Base-by-base conservation (phyloP, 2,797 vertebrate genomes). In the Myotis findleyi region DNA sequence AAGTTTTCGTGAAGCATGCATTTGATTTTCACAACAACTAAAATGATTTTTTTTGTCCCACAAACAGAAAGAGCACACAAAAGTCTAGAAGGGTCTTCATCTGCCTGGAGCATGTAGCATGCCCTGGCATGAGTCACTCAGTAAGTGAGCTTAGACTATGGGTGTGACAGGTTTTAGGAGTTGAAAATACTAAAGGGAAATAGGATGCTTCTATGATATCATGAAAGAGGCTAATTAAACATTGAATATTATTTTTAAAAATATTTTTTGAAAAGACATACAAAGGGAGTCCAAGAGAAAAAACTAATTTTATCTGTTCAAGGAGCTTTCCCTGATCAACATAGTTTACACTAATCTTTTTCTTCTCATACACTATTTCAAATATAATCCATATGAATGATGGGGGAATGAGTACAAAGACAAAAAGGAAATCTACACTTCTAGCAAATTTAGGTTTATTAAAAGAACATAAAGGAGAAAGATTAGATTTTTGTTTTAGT, bases 11-110 rank as follows among this genome's bases (percentile, higher is more conserved):
- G 33, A 93, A 59, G 68, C 30, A 25, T 81, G 13, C 1, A 13
- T 38, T 86, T 77, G 21, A n/a, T 86, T 94, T 85, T 85, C 23
- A 7, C 20, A 51, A 84, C 47, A 73, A 64, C 49, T 4, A 13
- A 25, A n/a, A 11, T 77, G 49, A 76, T 69, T 90, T 94, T 82
- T 57, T 14, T 84, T 53, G 18, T 47, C 44, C 25, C 23, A 9
- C 38, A 57, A 57, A 25, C 55, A 57, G 55, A 21, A 57, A 79
- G 36, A 13, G 21, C 5, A 23, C 3, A 41, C 21, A 21, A 36
- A 41, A 6, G 18, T 49, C 47, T 16, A n/a, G 21, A 25, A 38
- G 30, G n/a, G 23, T 62, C 8, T 3, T 7, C 30, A 1, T 3
- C 13, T 20, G 23, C 59, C 27, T 7, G 10, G 41, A 12, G 5